These are phyloP conservation scores for Trachythela sp. DNA, from an alignment of 64 coral and sea anemone species.

Conservation along the genomic window DNA sequence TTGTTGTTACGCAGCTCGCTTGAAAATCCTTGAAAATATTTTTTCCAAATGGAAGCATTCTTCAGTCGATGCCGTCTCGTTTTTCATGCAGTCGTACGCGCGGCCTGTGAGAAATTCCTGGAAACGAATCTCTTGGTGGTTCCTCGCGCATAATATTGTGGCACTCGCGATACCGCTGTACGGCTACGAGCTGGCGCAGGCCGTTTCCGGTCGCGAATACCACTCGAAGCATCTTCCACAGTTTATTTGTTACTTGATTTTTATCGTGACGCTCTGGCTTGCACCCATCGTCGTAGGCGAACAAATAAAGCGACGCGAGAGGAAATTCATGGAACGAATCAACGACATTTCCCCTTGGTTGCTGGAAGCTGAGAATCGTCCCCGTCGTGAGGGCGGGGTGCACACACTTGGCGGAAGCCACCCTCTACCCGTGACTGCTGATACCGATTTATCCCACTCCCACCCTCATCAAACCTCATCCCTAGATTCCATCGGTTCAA, in stretches of 20 bases:
- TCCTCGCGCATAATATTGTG: neutral
- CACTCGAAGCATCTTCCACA: neutral
- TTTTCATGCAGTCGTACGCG: neutral
- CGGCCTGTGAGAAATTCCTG: slow-evolving; percentile 8
- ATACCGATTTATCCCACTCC: neutral
- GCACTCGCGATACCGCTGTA: slow-evolving; percentile 20
- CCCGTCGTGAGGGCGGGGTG: neutral
- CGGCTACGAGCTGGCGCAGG: neutral
- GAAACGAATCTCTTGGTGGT: slow-evolving; percentile 16
- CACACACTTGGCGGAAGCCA: neutral
- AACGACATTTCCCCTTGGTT: neutral
- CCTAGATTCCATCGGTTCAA: neutral
- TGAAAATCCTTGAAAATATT: neutral
- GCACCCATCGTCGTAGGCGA: neutral
- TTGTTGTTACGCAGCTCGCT: neutral
- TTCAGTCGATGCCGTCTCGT: neutral
- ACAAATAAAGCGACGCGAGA: neutral
- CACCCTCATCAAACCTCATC: neutral
- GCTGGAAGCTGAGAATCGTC: neutral
- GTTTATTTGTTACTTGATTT: slow-evolving; percentile 3
- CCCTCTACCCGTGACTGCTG: neutral
- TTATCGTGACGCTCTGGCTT: neutral
- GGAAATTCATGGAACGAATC: neutral
- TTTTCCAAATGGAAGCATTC: neutral
- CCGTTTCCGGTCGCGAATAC: neutral